Evolutionary conservation across 2,113 vertebrate genomes (phyloP), one percentile per base, ranked within the genome.

Genomic region (Hippoglossus stenolepis): DNA sequence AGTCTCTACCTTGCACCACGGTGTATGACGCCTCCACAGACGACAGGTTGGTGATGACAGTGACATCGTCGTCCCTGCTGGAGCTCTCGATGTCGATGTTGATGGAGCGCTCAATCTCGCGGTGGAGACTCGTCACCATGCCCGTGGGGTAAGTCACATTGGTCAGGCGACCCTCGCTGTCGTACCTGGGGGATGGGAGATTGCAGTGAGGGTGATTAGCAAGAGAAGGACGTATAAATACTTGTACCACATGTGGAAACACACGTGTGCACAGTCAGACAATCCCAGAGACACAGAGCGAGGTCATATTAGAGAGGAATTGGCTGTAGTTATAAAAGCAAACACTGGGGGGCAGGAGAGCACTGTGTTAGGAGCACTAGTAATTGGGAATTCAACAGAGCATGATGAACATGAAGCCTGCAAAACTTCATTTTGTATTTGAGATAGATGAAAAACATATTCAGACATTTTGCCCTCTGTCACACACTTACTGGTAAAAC

Each of bases 1-100:
- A 43, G 12, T 60, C 67, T 77, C 78, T 93, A 99, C 98, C 98
- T 97, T 99, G 98, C 72, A 99, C 97, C 80, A 99, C 97, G 3
- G 97, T 99, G 90, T 99, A 99, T 26, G 98, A 99, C 53, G 97
- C 97, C 88, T 99, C 98, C 17, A 98, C 98, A 0, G 98, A 98
- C 35, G 98, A 99, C 49, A 99, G 96, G 91, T 99, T 99, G 90
- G 98, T 99, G 92, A 98, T 97, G 87, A 99, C 97, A 1, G 97
- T 99, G 93, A 99, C 96, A 9, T 99, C 98, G 23, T 99, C 98
- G 38, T 99, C 98, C 63, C 97, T 94, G 92, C 97, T 98, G 83
- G 98, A 99, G 93, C 97, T 98, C 93, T 99, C 97, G 6, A 99
- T 98, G 93, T 99, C 97, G 47, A 99, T 97, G 91, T 97, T 99